phyloP scores from a whole-genome alignment of 1,140 invertebrate species.

The Drosophila takahashii region DNA sequence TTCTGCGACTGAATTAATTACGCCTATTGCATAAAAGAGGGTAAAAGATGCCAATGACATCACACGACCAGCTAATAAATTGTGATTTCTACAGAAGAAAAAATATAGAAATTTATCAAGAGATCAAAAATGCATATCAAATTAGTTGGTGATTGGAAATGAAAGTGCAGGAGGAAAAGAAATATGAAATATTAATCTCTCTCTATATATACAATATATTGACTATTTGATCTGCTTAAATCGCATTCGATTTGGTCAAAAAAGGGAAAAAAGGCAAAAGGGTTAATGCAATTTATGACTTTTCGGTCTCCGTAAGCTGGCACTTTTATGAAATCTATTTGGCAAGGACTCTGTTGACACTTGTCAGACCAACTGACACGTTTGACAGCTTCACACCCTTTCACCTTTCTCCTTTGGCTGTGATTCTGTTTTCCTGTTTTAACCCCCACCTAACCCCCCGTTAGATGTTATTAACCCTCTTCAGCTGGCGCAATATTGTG shows the following conservation, averaged over 20 bases:
- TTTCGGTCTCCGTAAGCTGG: conserved; percentile 22
- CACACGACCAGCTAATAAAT: conserved; percentile 45
- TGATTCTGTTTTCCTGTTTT: conserved; percentile 9
- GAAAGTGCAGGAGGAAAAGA: neutral
- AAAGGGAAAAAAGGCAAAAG: conserved; percentile 1
- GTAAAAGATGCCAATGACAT: conserved; percentile 55
- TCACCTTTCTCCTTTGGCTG: conserved; percentile 52
- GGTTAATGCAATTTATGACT: conserved; percentile 52
- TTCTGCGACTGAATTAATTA: conserved; percentile 61
- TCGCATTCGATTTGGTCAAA: conserved; percentile 27
- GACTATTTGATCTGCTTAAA: conserved; percentile 3
- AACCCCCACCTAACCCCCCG: conserved; percentile 3
- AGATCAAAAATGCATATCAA: conserved; percentile 1
- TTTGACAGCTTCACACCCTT: conserved; percentile 74
- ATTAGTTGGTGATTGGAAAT: neutral
- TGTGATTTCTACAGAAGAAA: neutral
- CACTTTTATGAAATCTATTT: conserved; percentile 61
- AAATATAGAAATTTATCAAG: neutral
- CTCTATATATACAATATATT: neutral
- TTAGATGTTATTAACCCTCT: conserved; percentile 24
- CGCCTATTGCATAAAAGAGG: conserved; percentile 21
- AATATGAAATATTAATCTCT: neutral
- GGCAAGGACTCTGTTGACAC: conserved; percentile 62
- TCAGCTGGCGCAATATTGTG: conserved; percentile 69
- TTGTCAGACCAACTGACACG: conserved; percentile 75